Percentiles rank a stretch among this genome's conserved stretches.
phyloP scores from a whole-genome alignment of 53 echinoderm and acorn worm species.

The Astropecten irregularis region DNA sequence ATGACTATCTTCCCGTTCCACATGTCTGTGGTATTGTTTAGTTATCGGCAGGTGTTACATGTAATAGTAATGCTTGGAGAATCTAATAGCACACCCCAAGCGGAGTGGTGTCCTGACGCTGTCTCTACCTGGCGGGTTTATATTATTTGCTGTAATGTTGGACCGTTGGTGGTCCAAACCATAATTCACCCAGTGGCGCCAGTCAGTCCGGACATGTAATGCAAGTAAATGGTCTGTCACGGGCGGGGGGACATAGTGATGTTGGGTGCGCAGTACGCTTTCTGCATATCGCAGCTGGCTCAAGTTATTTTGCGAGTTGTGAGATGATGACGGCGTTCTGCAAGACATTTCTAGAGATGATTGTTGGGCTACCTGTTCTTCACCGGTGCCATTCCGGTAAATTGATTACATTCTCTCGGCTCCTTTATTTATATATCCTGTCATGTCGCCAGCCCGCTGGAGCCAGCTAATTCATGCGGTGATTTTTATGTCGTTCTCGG shows the following conservation, averaged over 20 bases:
- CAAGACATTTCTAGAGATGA: conserved; percentile 52
- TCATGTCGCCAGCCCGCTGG: conserved; percentile 77
- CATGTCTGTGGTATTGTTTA: conserved; percentile 60
- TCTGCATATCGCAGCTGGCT: conserved; percentile 50
- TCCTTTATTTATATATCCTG: conserved; percentile 89
- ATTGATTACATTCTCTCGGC: conserved; percentile 82
- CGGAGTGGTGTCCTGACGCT: conserved; percentile 41
- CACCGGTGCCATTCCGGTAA: conserved; percentile 70
- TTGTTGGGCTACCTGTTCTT: conserved; percentile 68
- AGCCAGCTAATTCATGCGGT: conserved; percentile 86
- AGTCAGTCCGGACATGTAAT: conserved; percentile 55
- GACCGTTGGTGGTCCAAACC: conserved; percentile 62
- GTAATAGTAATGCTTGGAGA: conserved; percentile 51
- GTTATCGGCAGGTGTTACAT: conserved; percentile 64
- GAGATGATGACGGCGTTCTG: conserved; percentile 48
- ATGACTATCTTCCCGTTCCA: conserved; percentile 51
- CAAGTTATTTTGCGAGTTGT: conserved; percentile 53
- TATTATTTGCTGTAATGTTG: conserved; percentile 55
- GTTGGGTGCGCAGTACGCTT: conserved; percentile 13
- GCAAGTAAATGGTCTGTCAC: conserved; percentile 63
- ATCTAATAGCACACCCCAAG: conserved; percentile 46
- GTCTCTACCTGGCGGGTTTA: conserved; percentile 47
- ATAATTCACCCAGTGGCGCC: conserved; percentile 62
- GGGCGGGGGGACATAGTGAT: conserved; percentile 52
- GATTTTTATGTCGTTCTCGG: conserved; percentile 72